Evolutionary conservation across 2,888 invertebrate genomes (phyloP).

Genomic region (Epicampocera succincta): DNA sequence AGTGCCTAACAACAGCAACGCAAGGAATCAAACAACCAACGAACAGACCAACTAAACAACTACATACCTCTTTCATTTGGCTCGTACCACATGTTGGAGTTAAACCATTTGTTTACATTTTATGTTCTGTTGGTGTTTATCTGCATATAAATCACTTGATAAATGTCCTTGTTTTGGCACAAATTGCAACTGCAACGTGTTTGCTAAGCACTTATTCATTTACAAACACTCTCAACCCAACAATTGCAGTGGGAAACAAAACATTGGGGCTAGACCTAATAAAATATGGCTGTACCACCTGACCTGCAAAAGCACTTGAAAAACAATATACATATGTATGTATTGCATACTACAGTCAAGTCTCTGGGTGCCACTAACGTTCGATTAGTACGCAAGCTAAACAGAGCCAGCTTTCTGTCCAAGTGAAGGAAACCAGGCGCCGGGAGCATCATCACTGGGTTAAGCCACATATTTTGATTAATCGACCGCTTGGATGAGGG

Average conservation of each 20-base stretch:
- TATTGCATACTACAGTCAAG: no score
- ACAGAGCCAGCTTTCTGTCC: no score
- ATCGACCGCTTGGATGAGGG: no score
- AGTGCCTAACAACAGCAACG: not conserved
- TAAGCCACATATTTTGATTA: no score
- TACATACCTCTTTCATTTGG: not conserved
- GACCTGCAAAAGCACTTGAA: no score
- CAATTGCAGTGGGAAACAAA: slow-evolving; percentile 11
- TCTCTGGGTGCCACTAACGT: no score
- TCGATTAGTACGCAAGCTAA: no score
- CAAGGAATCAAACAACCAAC: not conserved
- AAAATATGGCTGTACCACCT: no score
- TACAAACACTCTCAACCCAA: not conserved
- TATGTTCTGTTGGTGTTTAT: slow-evolving; percentile 48
- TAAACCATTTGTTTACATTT: slow-evolving; percentile 41
- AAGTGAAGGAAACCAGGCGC: no score
- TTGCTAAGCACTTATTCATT: slow-evolving; percentile 41
- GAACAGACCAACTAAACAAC: not conserved
- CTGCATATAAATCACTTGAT: slow-evolving; percentile 57
- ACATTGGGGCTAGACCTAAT: not conserved
- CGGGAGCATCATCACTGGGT: no score
- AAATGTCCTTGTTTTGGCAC: slow-evolving; percentile 62
- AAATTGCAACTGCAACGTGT: slow-evolving; percentile 57
- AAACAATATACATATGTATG: no score
- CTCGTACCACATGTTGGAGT: slow-evolving; percentile 29